phyloP scores from a whole-genome alignment of 2,888 invertebrate species.

The Brachynemurus nebulosus region DNA sequence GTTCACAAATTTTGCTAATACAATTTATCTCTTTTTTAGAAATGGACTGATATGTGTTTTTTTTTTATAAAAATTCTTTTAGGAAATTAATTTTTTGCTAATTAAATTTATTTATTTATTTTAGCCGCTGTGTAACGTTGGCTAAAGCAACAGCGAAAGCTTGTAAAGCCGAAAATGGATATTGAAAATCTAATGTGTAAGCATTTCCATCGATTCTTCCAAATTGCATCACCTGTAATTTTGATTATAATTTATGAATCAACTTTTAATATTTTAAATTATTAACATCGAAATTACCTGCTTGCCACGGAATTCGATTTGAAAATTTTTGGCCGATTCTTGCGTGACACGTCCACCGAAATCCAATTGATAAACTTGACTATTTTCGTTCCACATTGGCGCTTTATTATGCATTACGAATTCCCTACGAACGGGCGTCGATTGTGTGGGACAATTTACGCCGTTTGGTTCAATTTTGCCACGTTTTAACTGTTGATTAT shows the following conservation, averaged over 20 bases:
- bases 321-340: constrained; percentile 98
- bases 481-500: constrained; percentile 49
- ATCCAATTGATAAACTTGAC: constrained; percentile 97
- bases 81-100: no score
- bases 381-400: constrained; percentile 88
- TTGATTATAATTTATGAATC: background rate
- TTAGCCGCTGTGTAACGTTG: constrained; percentile 88
- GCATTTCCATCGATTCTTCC: constrained; percentile 97
- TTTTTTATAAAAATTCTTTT: background rate
- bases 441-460: constrained; percentile 30
- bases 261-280: no score
- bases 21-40: no score
- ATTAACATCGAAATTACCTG: constrained; percentile 49
- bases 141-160: constrained; percentile 97
- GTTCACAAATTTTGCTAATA: no score
- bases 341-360: constrained; percentile 98
- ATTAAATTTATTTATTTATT: constrained; percentile 52
- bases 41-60: constrained; percentile 1
- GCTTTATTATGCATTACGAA: constrained; percentile 96
- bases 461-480: constrained; percentile 43
- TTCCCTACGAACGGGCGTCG: constrained; percentile 50
- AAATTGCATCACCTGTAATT: constrained; percentile 93
- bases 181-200: constrained; percentile 96
- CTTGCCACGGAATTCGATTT: constrained; percentile 92
- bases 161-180: constrained; percentile 96